These are phyloP conservation scores for Trachelus iudaicus DNA, from an alignment of 2,888 invertebrate genomes.

Conservation along the genomic window DNA sequence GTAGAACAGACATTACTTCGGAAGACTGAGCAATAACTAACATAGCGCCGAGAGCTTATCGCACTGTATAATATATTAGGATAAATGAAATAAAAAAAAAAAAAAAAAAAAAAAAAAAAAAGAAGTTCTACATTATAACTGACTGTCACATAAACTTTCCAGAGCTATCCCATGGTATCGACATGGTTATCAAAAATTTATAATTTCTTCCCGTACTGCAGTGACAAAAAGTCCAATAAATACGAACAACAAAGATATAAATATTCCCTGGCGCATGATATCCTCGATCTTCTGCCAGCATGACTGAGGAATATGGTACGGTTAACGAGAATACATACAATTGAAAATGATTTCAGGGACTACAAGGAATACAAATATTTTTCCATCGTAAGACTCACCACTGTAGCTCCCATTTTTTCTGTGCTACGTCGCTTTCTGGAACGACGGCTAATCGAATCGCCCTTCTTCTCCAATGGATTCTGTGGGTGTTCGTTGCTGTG, in stretches of 20 bases:
- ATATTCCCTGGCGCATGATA: conserved; percentile 53
- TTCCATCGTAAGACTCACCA: conserved; percentile 67
- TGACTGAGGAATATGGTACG: conserved; percentile 48
- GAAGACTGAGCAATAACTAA: conserved; percentile 20
- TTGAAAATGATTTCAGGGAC: conserved; percentile 12
- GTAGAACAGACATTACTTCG: conserved; percentile 25
- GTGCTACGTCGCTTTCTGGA: conserved; percentile 73
- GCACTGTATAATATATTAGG: neutral
- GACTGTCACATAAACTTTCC: neutral
- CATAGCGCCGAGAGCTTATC: neutral
- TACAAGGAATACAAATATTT: neutral
- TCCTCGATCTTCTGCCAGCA: conserved; percentile 53
- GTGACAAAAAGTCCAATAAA: conserved; percentile 51
- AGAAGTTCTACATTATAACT: conserved; percentile 3
- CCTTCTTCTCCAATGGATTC: conserved; percentile 58
- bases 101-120: no score
- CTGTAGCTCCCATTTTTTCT: conserved; percentile 72
- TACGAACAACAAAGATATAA: conserved; percentile 52
- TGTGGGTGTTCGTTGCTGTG: conserved; percentile 53
- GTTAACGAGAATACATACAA: neutral
- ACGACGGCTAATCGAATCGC: conserved; percentile 65
- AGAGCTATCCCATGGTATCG: neutral
- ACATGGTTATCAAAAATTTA: conserved; percentile 11
- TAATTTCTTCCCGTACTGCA: conserved; percentile 42
- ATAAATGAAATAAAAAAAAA: no score